Percentiles rank a stretch among this genome's conserved stretches.
phyloP scores from a whole-genome alignment of 64 coral and sea anemone genomes.

The Stylophora pistillata region DNA sequence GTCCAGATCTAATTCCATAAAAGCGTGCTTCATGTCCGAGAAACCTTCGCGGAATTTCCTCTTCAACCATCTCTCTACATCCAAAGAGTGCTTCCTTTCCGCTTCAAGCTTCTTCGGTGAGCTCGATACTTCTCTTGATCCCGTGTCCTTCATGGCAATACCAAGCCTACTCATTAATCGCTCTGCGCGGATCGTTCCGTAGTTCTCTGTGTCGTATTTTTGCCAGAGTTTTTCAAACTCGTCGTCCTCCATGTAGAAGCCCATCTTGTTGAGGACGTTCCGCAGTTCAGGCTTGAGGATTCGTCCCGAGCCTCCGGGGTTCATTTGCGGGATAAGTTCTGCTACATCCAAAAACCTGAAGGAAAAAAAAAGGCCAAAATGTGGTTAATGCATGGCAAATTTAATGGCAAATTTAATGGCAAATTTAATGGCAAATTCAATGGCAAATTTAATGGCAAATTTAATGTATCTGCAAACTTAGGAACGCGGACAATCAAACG shows the following conservation, averaged over 20 bases:
- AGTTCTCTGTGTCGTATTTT: slow-evolving; percentile 97
- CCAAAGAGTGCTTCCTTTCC: slow-evolving; percentile 78
- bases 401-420: neutral
- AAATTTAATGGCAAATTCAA: neutral
- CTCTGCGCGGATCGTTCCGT: slow-evolving; percentile 87
- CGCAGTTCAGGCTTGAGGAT: slow-evolving; percentile 89
- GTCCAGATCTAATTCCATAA: slow-evolving; percentile 91
- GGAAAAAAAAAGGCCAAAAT: neutral
- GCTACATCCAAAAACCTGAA: slow-evolving; percentile 92
- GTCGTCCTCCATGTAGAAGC: slow-evolving; percentile 95
- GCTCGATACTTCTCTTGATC: slow-evolving; percentile 25
- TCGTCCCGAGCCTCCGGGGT: slow-evolving; percentile 87
- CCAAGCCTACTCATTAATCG: slow-evolving; percentile 87
- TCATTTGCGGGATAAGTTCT: slow-evolving; percentile 94
- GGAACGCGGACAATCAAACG: too few species aligned
- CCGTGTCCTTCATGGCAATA: slow-evolving; percentile 61
- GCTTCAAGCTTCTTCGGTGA: slow-evolving; percentile 83
- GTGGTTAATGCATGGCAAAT: too few species aligned
- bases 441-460: too few species aligned
- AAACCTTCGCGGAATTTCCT: slow-evolving; percentile 96
- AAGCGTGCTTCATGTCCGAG: slow-evolving; percentile 98
- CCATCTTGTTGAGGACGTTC: slow-evolving; percentile 96
- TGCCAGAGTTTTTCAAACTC: slow-evolving; percentile 98
- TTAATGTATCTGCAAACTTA: too few species aligned
- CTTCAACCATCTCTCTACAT: slow-evolving; percentile 94